Evolutionary conservation across 2,113 vertebrate genomes (phyloP).

Genomic region (Gobio gobio): DNA sequence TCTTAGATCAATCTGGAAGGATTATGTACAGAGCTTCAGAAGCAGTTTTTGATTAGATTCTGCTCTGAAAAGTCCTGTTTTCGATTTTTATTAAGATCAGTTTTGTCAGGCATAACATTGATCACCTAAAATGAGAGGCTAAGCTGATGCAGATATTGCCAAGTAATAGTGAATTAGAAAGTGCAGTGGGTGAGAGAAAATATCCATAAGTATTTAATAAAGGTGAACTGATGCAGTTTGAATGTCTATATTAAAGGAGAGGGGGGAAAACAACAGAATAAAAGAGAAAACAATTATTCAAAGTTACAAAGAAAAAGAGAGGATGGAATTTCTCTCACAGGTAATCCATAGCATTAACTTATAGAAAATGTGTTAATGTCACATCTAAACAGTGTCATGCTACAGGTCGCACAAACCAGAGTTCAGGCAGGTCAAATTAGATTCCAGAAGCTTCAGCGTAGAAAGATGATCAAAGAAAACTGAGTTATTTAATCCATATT

Average conservation of each 20-base stretch:
- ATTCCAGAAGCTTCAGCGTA: neutral
- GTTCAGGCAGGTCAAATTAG: slow-evolving; percentile 23
- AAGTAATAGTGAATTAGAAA: slow-evolving; percentile 69
- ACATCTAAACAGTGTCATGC: neutral
- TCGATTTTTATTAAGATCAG: slow-evolving; percentile 69
- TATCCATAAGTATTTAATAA: slow-evolving; percentile 64
- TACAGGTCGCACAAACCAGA: neutral
- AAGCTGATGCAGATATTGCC: slow-evolving; percentile 60
- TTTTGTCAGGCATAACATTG: slow-evolving; percentile 62
- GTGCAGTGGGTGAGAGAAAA: slow-evolving; percentile 50
- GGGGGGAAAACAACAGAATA: neutral
- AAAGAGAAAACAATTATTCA: neutral
- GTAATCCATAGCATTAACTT: slow-evolving; percentile 1
- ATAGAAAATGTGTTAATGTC: neutral
- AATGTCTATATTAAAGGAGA: neutral
- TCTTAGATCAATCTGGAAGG: slow-evolving; percentile 65
- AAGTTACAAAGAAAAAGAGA: neutral
- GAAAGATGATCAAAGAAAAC: slow-evolving; percentile 46
- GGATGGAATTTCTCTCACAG: neutral
- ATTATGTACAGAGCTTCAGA: slow-evolving; percentile 64
- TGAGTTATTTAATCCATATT: slow-evolving; percentile 52
- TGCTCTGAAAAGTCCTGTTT: slow-evolving; percentile 64
- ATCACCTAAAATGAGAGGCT: slow-evolving; percentile 69
- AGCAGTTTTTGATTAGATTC: slow-evolving; percentile 70
- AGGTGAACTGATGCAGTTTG: slow-evolving; percentile 35